Base-by-base conservation (phyloP, 2,888 invertebrate species). In the Lottia gigantea region DNA sequence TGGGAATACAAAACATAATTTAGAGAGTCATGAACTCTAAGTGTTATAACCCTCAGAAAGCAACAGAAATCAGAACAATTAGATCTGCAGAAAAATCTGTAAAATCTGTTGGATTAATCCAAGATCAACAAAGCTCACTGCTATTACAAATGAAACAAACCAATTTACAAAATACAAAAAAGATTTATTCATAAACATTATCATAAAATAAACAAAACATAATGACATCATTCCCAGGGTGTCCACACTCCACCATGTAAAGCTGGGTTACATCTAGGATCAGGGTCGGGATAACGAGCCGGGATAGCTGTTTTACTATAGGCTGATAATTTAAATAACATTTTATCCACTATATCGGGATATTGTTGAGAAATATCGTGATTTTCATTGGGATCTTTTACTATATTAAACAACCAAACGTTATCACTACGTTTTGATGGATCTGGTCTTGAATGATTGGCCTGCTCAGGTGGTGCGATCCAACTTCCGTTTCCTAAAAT, bases 341-440 rank as follows among this genome's bases (percentile, higher is more conserved):
- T 74, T 46, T 66, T 25, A 25, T 67, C 66, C 8, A 87, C 85
- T 23, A 82, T 55, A 23, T 81, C 80, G n/a, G 80, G 80, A n/a
- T 73, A 49, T 11, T 46, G 40, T 4, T 70, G 67, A 0, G 85
- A 85, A 26, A 87, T 65, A 70, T 87, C 87, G 45, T 76, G 49
- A 3, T 73, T 66, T 72, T 87, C 87, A 46, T 76, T 74, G 2
- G 87, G 87, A 67, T 87, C 87, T 6, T 74, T 72, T 7, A 71
- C 71, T 4, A 87, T 82, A 75, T 87, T 82, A 68, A 87, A 87
- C 64, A 87, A 77, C 86, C 87, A 87, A 2, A 86, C 55, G 71
- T 87, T 87, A 72, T 87, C 76, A 45, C n/a, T 26, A 63, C 40
- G 23, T 49, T 3, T 25, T 26, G 25, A 23, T 23, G 26, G 19